Conservation (phyloP, 2,797 vertebrate genomes). For the Xiphorhynchus erythropygius region DNA sequence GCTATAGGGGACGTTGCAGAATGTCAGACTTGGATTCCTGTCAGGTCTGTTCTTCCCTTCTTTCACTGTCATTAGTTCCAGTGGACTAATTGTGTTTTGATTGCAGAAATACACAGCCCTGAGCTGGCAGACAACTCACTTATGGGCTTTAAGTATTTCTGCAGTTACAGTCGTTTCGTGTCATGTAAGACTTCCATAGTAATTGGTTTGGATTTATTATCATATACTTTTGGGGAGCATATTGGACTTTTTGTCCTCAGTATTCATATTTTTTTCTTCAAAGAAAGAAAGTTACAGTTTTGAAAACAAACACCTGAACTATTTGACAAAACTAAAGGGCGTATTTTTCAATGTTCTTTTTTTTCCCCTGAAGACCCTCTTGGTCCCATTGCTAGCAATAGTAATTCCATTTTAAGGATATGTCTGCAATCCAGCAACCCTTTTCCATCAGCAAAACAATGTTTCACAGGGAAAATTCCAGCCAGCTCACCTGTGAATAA, state of each 20-base stretch:
- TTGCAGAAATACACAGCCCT: background rate
- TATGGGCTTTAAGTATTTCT: background rate
- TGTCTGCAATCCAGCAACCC: background rate
- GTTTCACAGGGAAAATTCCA: background rate
- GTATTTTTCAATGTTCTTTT: background rate
- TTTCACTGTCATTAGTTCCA: background rate
- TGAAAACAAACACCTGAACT: background rate
- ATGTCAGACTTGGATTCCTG: background rate
- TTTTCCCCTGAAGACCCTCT: background rate
- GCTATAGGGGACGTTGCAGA: background rate
- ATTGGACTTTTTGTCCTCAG: background rate
- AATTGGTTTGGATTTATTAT: background rate
- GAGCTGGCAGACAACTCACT: background rate
- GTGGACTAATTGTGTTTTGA: background rate
- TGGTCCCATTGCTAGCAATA: background rate
- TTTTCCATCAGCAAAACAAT: background rate
- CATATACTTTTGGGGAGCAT: background rate
- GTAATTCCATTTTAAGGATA: background rate
- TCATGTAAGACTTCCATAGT: background rate
- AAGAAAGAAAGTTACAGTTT: background rate
- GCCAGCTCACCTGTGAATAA: background rate
- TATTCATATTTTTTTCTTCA: background rate
- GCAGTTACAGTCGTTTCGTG: background rate
- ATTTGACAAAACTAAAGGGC: background rate
- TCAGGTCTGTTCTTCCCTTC: background rate